Base-by-base conservation (phyloP, 2,113 vertebrate species). In the Microcebus lehilahytsara region DNA sequence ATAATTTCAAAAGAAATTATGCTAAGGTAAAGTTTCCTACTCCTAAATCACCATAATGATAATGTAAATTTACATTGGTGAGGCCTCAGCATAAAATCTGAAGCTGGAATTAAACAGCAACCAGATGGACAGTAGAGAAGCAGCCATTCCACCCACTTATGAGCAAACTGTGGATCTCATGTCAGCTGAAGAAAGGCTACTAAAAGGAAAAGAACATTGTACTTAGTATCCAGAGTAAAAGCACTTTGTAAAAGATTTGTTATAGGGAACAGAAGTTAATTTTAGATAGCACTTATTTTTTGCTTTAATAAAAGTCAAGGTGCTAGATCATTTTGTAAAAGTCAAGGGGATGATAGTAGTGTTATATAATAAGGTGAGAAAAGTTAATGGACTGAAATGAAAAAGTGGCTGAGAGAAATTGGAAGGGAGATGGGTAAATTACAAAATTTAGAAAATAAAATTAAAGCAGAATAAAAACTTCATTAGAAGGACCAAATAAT, bases 201-300 rank as follows among this genome's bases (percentile, higher is more conserved):
- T 53, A n/a, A 67, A 90, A 92, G 62, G 72, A 67, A 81, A 86
- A 93, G 9, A 93, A 79, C 46, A 62, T 62, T 89, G 46, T 87
- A 74, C 56, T 90, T 90, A 69, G 79, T 95, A n/a, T 95, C 46
- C 40, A 95, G 53, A 96, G 62, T 89, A 40, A 96, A 96, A 85
- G 20, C 20, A 62, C 34, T 91, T 89, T 67, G 66, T 37, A 62
- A 95, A 93, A 34, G 9, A 62, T 85, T 74, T 81, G 67, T 56
- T 94, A 6, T 11, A 51, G 80, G 53, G 17, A 83, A 66, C 22
- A 51, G 49, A 86, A 94, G 12, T 89, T 81, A 53, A 86, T 78
- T 96, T 77, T 92, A 91, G 77, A 49, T 40, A 83, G 42, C 25
- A 66, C 14, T 23, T 84, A 16, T 66, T 49, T 49, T 95, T 92